Evolutionary conservation across 92 coral and sea anemone genomes (phyloP).

Genomic region (Plumapathes pennacea): DNA sequence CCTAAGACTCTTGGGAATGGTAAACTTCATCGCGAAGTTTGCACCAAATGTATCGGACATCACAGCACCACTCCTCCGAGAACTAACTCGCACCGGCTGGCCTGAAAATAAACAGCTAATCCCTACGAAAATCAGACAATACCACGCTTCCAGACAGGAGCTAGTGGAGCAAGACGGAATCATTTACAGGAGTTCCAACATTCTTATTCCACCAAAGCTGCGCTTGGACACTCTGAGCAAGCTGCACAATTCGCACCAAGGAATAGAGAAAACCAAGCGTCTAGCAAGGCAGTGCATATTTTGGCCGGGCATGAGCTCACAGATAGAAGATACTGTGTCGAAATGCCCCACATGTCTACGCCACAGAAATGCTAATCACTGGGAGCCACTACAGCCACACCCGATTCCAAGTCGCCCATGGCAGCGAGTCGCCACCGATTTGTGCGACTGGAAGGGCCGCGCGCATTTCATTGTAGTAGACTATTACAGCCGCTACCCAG

Average conservation of each 20-base stretch:
- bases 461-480: constrained; percentile 18
- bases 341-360: constrained; percentile 24
- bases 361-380: constrained; percentile 29
- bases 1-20: constrained; percentile 52
- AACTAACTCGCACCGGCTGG: constrained; percentile 35
- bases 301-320: constrained; percentile 44
- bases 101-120: constrained; percentile 19
- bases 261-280: constrained; percentile 44
- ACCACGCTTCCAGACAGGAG: constrained; percentile 14
- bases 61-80: constrained; percentile 31
- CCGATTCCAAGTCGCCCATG: constrained; percentile 25
- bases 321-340: constrained; percentile 33
- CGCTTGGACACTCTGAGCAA: constrained; percentile 34
- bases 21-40: constrained; percentile 56
- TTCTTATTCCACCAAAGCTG: constrained; percentile 25
- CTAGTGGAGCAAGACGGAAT: constrained; percentile 31
- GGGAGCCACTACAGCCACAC: constrained; percentile 43
- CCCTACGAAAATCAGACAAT: constrained; percentile 10
- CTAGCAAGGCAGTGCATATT: constrained; percentile 36
- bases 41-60: constrained; percentile 32
- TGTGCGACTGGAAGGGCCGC: constrained; percentile 1
- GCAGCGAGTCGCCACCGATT: constrained; percentile 31
- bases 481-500: constrained; percentile 37
- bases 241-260: constrained; percentile 50
- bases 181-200: constrained; percentile 28